Evolutionary conservation across 2,113 vertebrate genomes (phyloP).

Genomic region (Xyrauchen texanus): DNA sequence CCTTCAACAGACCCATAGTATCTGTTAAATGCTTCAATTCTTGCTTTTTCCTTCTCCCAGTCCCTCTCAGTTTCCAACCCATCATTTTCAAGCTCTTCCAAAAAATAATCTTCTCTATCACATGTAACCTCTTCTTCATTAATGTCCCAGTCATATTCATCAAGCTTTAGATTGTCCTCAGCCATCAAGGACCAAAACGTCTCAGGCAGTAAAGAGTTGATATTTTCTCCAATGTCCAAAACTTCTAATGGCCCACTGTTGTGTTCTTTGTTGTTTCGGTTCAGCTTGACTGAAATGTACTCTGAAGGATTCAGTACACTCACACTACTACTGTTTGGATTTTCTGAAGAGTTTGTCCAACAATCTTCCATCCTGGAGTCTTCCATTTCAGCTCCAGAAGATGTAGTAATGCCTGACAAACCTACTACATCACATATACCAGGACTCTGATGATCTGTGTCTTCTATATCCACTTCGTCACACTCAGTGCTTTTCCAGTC

Average conservation of each 20-base stretch:
- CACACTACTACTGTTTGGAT: neutral
- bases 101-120: constrained; percentile 4
- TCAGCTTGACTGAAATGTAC: too few relatives aligned
- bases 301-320: neutral
- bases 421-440: neutral
- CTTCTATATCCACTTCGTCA: neutral
- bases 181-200: constrained; percentile 40
- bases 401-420: neutral
- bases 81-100: constrained; percentile 51
- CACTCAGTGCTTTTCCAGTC: neutral
- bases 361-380: neutral
- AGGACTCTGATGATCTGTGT: neutral
- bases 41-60: constrained; percentile 69
- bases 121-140: constrained; percentile 19
- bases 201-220: constrained; percentile 32
- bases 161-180: constrained; percentile 31
- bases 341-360: neutral
- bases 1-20: constrained; percentile 62
- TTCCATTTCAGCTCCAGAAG: neutral
- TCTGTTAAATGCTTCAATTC: constrained; percentile 71
- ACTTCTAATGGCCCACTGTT: neutral
- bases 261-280: too few relatives aligned
- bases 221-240: constrained; percentile 40
- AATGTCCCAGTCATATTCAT: constrained; percentile 34
- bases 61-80: constrained; percentile 61